Conservation (phyloP, 2,888 invertebrate genomes). For the Serripes groenlandicus region DNA sequence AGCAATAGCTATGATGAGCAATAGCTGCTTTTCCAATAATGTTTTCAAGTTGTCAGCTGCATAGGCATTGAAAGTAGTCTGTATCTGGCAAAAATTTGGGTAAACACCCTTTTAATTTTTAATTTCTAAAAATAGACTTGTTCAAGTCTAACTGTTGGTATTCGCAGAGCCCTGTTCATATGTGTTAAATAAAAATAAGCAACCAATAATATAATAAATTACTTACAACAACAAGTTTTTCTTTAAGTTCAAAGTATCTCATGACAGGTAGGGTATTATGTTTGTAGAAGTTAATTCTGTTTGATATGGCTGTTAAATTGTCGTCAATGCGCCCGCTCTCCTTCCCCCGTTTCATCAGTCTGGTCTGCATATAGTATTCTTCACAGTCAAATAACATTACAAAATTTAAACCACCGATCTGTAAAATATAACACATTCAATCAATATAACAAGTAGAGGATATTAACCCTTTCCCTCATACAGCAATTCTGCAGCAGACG, state of each 20-base stretch:
- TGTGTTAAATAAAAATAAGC: no score
- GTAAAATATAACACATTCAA: slow-evolving; percentile 44
- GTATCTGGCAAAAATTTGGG: not conserved
- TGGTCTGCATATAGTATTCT: slow-evolving; percentile 78
- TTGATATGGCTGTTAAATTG: slow-evolving; percentile 77
- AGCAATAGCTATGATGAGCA: no score
- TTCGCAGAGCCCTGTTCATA: no score
- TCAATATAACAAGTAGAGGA: no score
- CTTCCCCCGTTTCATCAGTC: slow-evolving; percentile 74
- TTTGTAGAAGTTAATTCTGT: slow-evolving; percentile 81
- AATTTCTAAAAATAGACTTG: no score
- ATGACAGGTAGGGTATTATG: slow-evolving; percentile 82
- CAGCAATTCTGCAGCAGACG: no score
- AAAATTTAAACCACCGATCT: slow-evolving; percentile 83
- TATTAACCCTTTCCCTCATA: no score
- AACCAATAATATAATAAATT: no score
- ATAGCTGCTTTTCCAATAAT: not conserved
- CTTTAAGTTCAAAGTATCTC: slow-evolving; percentile 80
- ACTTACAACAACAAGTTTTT: slow-evolving; percentile 83
- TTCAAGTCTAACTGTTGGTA: no score
- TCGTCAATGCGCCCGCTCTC: slow-evolving; percentile 79
- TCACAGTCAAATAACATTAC: slow-evolving; percentile 84
- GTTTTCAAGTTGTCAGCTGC: not conserved
- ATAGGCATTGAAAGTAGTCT: not conserved
- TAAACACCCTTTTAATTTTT: no score